These are phyloP conservation scores for Tenualosa thibaudeaui DNA, from an alignment of 2,797 vertebrate genomes.

Conservation along the genomic window DNA sequence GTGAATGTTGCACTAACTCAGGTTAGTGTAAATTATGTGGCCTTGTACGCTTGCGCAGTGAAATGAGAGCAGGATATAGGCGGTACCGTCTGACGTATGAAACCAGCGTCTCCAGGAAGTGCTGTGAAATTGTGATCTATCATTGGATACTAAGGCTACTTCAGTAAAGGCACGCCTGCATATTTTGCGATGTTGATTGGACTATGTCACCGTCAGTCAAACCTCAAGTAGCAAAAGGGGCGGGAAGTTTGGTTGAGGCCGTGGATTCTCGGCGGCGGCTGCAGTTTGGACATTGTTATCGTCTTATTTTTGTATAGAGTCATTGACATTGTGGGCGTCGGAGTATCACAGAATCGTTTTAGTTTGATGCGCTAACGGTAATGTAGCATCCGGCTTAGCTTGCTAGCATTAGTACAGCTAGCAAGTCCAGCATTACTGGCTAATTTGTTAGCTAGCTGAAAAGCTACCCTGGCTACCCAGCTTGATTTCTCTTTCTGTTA, in stretches of 20 bases:
- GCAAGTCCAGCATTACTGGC: constrained; percentile 36
- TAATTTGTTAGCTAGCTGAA: constrained; percentile 49
- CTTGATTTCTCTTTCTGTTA: constrained; percentile 30
- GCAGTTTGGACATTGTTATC: constrained; percentile 13
- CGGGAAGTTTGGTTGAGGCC: constrained; percentile 49
- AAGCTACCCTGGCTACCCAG: constrained; percentile 17
- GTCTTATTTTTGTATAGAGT: background rate
- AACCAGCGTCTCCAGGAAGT: constrained; percentile 45
- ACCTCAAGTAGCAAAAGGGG: constrained; percentile 40
- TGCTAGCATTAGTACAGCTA: constrained; percentile 59
- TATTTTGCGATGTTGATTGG: constrained; percentile 46
- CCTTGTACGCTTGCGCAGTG: background rate
- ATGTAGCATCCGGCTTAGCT: constrained; percentile 48
- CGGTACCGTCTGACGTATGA: constrained; percentile 29
- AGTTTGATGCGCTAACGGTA: constrained; percentile 40
- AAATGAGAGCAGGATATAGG: constrained; percentile 7
- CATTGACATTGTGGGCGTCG: background rate
- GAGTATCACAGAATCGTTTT: constrained; percentile 13
- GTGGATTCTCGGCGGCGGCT: constrained; percentile 37
- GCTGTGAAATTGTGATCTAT: background rate
- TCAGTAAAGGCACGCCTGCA: constrained; percentile 37
- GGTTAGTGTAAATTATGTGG: background rate
- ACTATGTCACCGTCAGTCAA: constrained; percentile 34
- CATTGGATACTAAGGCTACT: constrained; percentile 41
- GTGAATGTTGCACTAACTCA: background rate